phyloP scores from a whole-genome alignment of 2,888 invertebrate genomes.

The Ryuthela nishihirai region DNA sequence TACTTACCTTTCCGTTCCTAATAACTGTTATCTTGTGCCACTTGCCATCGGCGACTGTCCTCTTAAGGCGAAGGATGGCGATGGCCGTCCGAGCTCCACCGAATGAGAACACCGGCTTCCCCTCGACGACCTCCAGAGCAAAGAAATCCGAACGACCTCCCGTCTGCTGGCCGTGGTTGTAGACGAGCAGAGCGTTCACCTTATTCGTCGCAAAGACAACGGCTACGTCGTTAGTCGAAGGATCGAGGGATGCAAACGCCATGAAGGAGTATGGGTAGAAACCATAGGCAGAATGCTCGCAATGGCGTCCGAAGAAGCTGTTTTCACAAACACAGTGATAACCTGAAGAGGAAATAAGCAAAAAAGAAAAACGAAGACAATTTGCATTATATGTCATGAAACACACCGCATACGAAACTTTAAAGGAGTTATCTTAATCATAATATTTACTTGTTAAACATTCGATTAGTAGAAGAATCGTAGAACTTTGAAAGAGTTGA shows the following conservation, averaged over 20 bases:
- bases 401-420: too few relatives aligned
- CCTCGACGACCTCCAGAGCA: conserved; percentile 79
- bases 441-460: too few relatives aligned
- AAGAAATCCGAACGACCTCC: conserved; percentile 88
- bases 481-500: too few relatives aligned
- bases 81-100: conserved; percentile 79
- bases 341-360: conserved; percentile 58
- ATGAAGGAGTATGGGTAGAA: conserved; percentile 85
- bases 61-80: conserved; percentile 70
- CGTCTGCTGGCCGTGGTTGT: conserved; percentile 84
- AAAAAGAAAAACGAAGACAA: too few relatives aligned
- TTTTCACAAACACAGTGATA: conserved; percentile 74
- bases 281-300: conserved; percentile 83
- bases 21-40: conserved; percentile 92
- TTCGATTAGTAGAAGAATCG: too few relatives aligned
- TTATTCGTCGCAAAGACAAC: conserved; percentile 79
- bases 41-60: conserved; percentile 72
- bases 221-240: conserved; percentile 84
- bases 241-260: conserved; percentile 78
- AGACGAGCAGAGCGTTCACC: conserved; percentile 75
- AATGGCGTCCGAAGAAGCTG: conserved; percentile 79
- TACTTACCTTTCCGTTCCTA: conserved; percentile 80
- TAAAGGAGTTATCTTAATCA: too few relatives aligned
- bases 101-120: conserved; percentile 81
- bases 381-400: too few relatives aligned